Conservation (phyloP, 2,797 vertebrate species). For the Prionace glauca region DNA sequence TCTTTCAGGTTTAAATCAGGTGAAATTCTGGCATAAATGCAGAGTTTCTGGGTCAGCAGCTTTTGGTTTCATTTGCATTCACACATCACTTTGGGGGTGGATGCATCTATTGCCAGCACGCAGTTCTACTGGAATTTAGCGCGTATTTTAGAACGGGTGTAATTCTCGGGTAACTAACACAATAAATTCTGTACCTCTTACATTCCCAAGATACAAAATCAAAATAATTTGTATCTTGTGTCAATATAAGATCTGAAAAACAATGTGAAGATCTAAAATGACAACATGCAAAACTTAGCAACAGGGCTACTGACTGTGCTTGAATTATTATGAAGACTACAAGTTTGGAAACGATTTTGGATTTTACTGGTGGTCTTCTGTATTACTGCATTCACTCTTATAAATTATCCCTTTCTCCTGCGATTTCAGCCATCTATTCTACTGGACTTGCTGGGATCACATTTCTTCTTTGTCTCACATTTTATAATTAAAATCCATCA, state of each 20-base stretch:
- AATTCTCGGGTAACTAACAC: background rate
- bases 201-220: background rate
- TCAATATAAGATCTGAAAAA: background rate
- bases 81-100: background rate
- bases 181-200: background rate
- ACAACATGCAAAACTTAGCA: background rate
- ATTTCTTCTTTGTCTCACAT: conserved; percentile 47
- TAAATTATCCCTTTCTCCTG: conserved; percentile 8
- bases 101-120: background rate
- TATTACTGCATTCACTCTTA: conserved; percentile 44
- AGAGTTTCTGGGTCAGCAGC: background rate
- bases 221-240: background rate
- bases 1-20: background rate
- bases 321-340: conserved; percentile 45
- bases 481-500: conserved; percentile 68
- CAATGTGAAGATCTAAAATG: background rate
- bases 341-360: conserved; percentile 53
- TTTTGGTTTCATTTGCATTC: background rate
- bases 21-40: background rate
- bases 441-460: conserved; percentile 7
- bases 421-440: background rate
- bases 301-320: conserved; percentile 25
- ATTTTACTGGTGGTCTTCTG: conserved; percentile 56
- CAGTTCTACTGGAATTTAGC: too few species aligned
- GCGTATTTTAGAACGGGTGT: background rate